These are phyloP conservation scores for Melieria omissa DNA, from an alignment of 2,888 invertebrate species.

Conservation along the genomic window DNA sequence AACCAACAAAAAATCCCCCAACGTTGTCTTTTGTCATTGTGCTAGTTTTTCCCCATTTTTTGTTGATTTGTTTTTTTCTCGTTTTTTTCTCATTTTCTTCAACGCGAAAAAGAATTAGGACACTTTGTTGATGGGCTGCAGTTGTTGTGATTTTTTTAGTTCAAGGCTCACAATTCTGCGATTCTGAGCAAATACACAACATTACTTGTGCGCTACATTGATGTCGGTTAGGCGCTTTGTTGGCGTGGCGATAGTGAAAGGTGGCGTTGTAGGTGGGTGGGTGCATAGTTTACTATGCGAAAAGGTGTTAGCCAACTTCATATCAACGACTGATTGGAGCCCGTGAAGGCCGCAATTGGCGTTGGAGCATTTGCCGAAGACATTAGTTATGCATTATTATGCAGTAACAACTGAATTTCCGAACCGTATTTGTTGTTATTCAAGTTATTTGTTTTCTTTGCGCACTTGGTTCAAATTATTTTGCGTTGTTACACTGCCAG, in stretches of 20 bases:
- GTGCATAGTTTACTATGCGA: too few species aligned
- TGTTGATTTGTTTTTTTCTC: too few species aligned
- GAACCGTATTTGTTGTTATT: not conserved
- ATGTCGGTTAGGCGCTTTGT: conserved; percentile 6
- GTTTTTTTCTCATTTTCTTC: not conserved
- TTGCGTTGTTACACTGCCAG: not conserved
- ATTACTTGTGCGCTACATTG: conserved; percentile 17
- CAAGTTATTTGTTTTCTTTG: not conserved
- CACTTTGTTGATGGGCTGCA: conserved; percentile 14
- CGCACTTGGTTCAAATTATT: not conserved
- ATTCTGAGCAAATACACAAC: too few species aligned
- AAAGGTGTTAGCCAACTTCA: too few species aligned
- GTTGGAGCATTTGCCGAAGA: too few species aligned
- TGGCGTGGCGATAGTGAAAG: too few species aligned
- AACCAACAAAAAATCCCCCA: too few species aligned
- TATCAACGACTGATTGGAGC: too few species aligned
- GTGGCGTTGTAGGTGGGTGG: too few species aligned
- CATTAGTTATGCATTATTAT: too few species aligned
- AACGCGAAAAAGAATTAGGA: conserved; percentile 18
- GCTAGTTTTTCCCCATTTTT: not conserved
- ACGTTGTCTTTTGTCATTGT: not conserved
- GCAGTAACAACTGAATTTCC: too few species aligned
- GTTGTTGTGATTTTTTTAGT: conserved; percentile 28
- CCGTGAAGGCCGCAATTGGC: too few species aligned
- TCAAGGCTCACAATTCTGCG: conserved; percentile 11